Evolutionary conservation across 1,140 invertebrate species (phyloP).

Genomic region (Drosophila kohkoa): DNA sequence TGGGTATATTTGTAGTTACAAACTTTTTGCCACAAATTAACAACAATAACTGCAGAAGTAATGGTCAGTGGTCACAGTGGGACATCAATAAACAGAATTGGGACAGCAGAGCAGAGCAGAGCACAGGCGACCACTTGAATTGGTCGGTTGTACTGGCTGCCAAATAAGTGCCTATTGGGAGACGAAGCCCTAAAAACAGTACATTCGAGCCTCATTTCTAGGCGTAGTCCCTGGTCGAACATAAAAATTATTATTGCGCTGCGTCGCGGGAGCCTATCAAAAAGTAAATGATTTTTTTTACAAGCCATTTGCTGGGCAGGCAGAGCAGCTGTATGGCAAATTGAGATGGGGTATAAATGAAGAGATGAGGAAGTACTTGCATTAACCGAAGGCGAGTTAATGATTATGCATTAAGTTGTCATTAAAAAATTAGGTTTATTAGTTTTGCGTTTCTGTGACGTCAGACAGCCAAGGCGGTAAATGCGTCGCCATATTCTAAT

Average conservation of each 20-base stretch:
- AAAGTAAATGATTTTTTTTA: constrained; percentile 58
- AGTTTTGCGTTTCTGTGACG: constrained; percentile 48
- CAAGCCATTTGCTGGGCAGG: constrained; percentile 39
- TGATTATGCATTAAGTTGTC: constrained; percentile 77
- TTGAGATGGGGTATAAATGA: background rate
- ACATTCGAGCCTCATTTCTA: constrained; percentile 44
- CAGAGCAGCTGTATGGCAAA: constrained; percentile 9
- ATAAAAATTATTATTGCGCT: constrained; percentile 69
- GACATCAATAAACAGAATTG: constrained; percentile 35
- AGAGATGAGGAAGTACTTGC: background rate
- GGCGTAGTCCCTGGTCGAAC: constrained; percentile 38
- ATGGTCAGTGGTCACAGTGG: constrained; percentile 40
- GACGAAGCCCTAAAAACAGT: constrained; percentile 12
- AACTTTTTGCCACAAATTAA: constrained; percentile 2
- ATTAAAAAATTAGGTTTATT: constrained; percentile 78
- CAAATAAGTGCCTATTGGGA: constrained; percentile 34
- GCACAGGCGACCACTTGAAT: constrained; percentile 21
- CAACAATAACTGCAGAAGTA: constrained; percentile 37
- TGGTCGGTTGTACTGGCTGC: constrained; percentile 19
- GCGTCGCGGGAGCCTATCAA: constrained; percentile 54
- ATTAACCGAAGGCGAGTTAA: constrained; percentile 48
- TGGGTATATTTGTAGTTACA: background rate
- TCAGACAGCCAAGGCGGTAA: constrained; percentile 29
- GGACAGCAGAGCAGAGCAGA: background rate
- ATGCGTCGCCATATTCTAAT: constrained; percentile 61